Evolutionary conservation across 1,140 invertebrate genomes (phyloP).

Genomic region (Drosophila burlai): DNA sequence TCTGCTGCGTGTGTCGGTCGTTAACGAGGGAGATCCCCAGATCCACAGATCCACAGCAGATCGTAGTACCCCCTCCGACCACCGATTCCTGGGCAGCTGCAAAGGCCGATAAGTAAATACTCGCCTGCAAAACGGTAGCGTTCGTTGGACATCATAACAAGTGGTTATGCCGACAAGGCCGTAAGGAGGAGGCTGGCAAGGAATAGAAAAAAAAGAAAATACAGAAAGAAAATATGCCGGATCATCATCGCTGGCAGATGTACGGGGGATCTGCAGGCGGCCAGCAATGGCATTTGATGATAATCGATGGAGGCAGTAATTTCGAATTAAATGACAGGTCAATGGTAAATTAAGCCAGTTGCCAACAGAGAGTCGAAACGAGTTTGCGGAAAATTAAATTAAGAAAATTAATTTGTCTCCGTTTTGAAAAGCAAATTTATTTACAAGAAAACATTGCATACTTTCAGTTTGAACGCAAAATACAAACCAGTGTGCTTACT

Average conservation of each 20-base stretch:
- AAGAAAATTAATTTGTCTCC: background rate
- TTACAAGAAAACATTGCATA: background rate
- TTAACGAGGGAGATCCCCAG: slow-evolving; percentile 60
- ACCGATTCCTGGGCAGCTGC: slow-evolving; percentile 49
- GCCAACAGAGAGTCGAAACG: background rate
- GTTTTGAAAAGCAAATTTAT: background rate
- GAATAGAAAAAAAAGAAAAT: background rate
- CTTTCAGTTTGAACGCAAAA: background rate
- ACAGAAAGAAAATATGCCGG: slow-evolving; percentile 41
- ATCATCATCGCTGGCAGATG: slow-evolving; percentile 40
- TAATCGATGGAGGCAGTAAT: slow-evolving; percentile 26
- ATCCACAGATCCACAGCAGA: background rate
- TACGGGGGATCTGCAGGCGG: background rate
- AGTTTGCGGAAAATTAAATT: background rate
- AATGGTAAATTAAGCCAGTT: slow-evolving; percentile 17
- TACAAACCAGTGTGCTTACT: fast-evolving
- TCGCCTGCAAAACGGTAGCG: slow-evolving; percentile 70
- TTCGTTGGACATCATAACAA: slow-evolving; percentile 19
- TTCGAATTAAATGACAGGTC: slow-evolving; percentile 18
- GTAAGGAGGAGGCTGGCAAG: slow-evolving; percentile 3
- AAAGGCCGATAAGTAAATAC: slow-evolving; percentile 71
- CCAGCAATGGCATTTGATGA: background rate
- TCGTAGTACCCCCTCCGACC: background rate
- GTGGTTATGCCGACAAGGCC: slow-evolving; percentile 38
- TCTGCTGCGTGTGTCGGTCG: slow-evolving; percentile 79